Percentiles rank a stretch among this genome's conserved stretches.
These are phyloP conservation scores for Masnerella sp. DNA, from an alignment of 2,888 invertebrate species.

Conservation along the genomic window DNA sequence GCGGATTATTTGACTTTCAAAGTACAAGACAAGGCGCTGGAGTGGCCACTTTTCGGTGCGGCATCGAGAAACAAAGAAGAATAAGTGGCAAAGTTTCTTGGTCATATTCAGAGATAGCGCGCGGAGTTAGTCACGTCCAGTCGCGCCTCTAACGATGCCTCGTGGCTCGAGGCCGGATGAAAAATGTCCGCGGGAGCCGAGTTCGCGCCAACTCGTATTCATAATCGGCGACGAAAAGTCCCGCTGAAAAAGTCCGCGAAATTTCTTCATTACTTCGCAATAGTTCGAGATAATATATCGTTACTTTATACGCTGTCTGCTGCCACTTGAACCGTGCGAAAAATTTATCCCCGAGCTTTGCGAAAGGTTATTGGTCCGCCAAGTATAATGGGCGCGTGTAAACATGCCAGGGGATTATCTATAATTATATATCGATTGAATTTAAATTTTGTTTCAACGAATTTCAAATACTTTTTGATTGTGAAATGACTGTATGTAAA, in stretches of 20 bases:
- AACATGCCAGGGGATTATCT: too few relatives aligned
- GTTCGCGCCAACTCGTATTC: constrained; percentile 57
- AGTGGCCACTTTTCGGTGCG: constrained; percentile 50
- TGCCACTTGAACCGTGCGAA: too few relatives aligned
- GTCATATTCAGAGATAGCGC: constrained; percentile 57
- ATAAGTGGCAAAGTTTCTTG: constrained; percentile 55
- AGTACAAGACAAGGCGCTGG: constrained; percentile 29
- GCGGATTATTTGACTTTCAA: constrained; percentile 54
- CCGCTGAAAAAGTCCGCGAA: constrained; percentile 42
- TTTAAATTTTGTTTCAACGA: too few relatives aligned
- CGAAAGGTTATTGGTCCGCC: constrained; percentile 39
- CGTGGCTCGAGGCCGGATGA: constrained; percentile 28
- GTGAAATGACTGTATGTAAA: too few relatives aligned
- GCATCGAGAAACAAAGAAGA: constrained; percentile 56
- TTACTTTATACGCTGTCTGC: constrained; percentile 42
- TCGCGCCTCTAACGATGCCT: constrained; percentile 53
- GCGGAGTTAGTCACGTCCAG: constrained; percentile 58
- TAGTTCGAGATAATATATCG: constrained; percentile 46
- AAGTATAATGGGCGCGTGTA: too few relatives aligned
- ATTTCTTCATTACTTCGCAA: constrained; percentile 54
- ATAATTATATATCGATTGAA: too few relatives aligned
- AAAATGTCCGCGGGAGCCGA: constrained; percentile 48
- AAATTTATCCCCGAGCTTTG: constrained; percentile 11
- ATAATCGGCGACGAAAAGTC: constrained; percentile 60
- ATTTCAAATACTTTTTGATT: too few relatives aligned